phyloP scores from a whole-genome alignment of 1,140 invertebrate genomes.

The Listronotus bonariensis region DNA sequence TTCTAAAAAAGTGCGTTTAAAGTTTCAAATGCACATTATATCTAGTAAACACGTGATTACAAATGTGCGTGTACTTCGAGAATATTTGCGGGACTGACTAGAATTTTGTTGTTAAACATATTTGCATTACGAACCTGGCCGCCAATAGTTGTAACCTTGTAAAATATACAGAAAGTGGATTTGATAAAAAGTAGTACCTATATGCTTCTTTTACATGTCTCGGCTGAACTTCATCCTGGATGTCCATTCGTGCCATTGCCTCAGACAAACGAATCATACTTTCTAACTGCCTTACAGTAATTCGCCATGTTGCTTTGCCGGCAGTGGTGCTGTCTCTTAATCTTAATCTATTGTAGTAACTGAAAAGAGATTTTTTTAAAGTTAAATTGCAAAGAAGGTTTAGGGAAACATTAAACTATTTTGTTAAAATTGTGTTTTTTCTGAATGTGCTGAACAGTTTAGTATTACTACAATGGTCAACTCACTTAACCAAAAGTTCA shows the following conservation, averaged over 20 bases:
- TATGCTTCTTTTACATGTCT: slow-evolving; percentile 94
- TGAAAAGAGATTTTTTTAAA: slow-evolving; percentile 56
- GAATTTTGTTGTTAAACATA: too few relatives aligned
- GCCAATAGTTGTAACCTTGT: too few relatives aligned
- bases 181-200: slow-evolving; percentile 54
- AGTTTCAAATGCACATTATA: too few relatives aligned
- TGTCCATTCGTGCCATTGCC: slow-evolving; percentile 96
- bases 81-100: too few relatives aligned
- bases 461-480: background rate
- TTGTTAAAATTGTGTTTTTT: too few relatives aligned
- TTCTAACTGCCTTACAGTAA: slow-evolving; percentile 98
- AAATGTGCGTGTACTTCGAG: too few relatives aligned
- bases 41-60: too few relatives aligned
- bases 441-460: too few relatives aligned
- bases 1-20: too few relatives aligned
- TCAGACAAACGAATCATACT: slow-evolving; percentile 96
- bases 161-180: background rate
- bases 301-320: slow-evolving; percentile 85
- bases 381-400: slow-evolving; percentile 52
- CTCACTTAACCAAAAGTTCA: slow-evolving; percentile 76
- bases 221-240: slow-evolving; percentile 82
- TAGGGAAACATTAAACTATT: too few relatives aligned
- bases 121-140: too few relatives aligned
- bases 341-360: slow-evolving; percentile 84
- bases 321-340: slow-evolving; percentile 77